Conservation (phyloP, 2,797 vertebrate species). For the Yasuhikotakia modesta region DNA sequence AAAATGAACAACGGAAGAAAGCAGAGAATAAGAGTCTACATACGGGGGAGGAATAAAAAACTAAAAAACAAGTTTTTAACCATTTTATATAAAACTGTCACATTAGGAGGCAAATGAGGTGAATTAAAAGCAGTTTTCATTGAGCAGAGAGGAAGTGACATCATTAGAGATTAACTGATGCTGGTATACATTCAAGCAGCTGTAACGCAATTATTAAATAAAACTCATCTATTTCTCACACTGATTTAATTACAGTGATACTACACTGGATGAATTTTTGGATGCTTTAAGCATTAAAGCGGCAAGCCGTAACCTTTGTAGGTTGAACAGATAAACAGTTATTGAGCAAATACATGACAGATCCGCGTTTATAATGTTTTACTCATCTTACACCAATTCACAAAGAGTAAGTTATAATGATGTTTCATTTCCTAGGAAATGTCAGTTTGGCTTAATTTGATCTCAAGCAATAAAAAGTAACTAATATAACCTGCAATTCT, state of each 20-base stretch:
- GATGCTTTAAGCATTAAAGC: too few relatives aligned
- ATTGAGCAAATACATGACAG: too few relatives aligned
- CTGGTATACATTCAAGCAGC: not conserved
- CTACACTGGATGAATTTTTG: not conserved
- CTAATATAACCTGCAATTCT: too few relatives aligned
- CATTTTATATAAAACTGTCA: not conserved
- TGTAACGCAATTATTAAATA: not conserved
- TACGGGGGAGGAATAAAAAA: not conserved
- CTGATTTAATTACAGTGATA: not conserved
- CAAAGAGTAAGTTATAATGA: too few relatives aligned
- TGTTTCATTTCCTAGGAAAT: too few relatives aligned
- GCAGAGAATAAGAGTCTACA: not conserved
- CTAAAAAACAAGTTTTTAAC: not conserved
- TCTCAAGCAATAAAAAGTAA: too few relatives aligned
- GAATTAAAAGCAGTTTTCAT: not conserved
- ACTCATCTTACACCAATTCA: too few relatives aligned
- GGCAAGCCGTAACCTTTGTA: too few relatives aligned
- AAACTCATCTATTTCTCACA: not conserved
- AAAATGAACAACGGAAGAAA: not conserved
- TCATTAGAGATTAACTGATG: slow-evolving; percentile 1
- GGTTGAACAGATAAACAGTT: too few relatives aligned
- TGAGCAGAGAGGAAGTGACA: not conserved
- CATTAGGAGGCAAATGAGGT: not conserved
- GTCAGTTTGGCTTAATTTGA: too few relatives aligned
- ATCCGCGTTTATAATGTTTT: too few relatives aligned